Base-by-base conservation (phyloP, 1,140 invertebrate species). In the Tetragonula clypearis region DNA sequence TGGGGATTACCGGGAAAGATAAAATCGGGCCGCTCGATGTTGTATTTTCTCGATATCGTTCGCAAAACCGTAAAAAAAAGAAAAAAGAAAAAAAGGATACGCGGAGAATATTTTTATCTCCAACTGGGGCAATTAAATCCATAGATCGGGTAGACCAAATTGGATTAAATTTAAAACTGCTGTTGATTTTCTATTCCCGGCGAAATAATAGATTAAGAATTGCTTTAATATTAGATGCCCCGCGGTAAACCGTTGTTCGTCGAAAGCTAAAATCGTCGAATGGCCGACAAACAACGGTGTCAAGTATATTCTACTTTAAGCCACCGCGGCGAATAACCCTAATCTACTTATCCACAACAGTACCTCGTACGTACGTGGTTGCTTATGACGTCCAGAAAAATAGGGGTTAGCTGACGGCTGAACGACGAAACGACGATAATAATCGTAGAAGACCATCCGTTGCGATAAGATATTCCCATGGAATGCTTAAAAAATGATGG, bases 401-500 rank as follows among this genome's bases (percentile, higher is more conserved):
- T 58, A 60, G 62, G 19, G 35, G n/a, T 68, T 8, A 35, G 41
- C 23, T 19, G 6, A 49, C 30, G 30, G 49, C 26, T 21, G 49
- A 49, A 82, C 75, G 73, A 21, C n/a, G 23, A 68, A 19, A 41
- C 17, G 55, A 19, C n/a, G 23, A 35, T n/a, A 41, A 49, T 83
- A 78, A 78, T 69, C 81, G 81, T 78, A 58, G 55, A 17, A 60
- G 17, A 12, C 19, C 23, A n/a, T 15, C 23, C 19, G 55, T 49
- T 17, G 19, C 9, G 65, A 83, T 69, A 83, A 78, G 30, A 11
- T 41, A 41, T 17, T 15, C 30, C 8, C 1, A 19, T 14, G 26
- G 41, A 83, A 84, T 66, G 56, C 41, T 53, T 19, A 65, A 26
- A 73, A 79, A 66, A 83, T 30, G 49, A 49, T 2, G 26, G 17